Base-by-base conservation (phyloP, 2,888 invertebrate genomes). In the Clepsis dumicolana region DNA sequence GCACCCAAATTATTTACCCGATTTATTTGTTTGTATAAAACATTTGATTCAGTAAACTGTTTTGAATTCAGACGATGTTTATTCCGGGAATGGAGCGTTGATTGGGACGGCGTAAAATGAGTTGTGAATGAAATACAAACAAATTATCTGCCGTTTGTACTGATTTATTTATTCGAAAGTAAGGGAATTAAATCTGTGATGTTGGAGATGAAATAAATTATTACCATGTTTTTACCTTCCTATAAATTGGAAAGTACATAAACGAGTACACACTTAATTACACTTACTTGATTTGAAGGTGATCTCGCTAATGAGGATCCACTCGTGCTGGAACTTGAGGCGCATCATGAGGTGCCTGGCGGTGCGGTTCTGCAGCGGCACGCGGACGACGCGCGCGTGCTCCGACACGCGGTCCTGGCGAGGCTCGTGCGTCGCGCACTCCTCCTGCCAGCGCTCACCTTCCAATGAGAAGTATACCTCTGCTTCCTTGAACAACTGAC, bases 241-340 rank as follows among this genome's bases (percentile, higher is more conserved):
- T 12, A 35, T 48, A 48, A 21, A 48, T 48, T 48, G 10, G 16
- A 4, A 54, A 32, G 18, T 32, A 5, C 12, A 21, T 4, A 2
- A 16, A 32, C 1, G 16, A 5, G 7, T 14, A 27, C n/a, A 25
- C 10, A 14, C 14, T 18, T 38, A 27, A 27, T 21, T 10, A 52
- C 61, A 88, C 95, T 94, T 88, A 96, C 97, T 94, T 70, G 98
- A 97, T 77, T 96, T 95, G 83, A 98, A 98, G 44, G 96, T 95
- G 76, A 98, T 94, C 91, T 98, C 98, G 88, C 98, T 98, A 80
- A 98, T 95, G 74, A 98, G 94, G 72, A 98, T 96, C 98, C 98
- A 98, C 82, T 96, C 96, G 74, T 96, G 95, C 71, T 96, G 96
- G 84, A 97, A 98, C 79, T 94, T 95, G 16, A 98, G 94, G 78